Percentiles rank a stretch among this genome's conserved stretches.
Evolutionary conservation across 2,888 invertebrate species (phyloP).

Genomic region (Iselma pallidipennis): DNA sequence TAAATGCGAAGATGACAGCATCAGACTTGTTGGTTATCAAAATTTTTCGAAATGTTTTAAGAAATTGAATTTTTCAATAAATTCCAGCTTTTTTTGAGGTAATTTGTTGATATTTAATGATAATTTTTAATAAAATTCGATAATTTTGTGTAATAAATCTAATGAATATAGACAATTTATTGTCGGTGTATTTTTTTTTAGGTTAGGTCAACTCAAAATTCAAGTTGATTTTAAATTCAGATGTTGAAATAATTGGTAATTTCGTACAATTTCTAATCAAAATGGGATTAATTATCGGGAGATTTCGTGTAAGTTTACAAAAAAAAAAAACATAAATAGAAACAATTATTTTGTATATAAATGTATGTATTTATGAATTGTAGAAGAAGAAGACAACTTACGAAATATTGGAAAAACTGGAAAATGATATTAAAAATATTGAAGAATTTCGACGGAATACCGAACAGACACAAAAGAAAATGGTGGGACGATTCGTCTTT

Average conservation of each 20-base stretch:
- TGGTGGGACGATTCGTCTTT: constrained; percentile 77
- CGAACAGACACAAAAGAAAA: constrained; percentile 78
- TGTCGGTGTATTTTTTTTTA: not conserved
- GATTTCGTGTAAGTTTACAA: constrained; percentile 66
- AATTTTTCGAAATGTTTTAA: not conserved
- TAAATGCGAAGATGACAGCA: constrained; percentile 4
- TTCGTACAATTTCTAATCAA: constrained; percentile 12
- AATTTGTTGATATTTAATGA: not conserved
- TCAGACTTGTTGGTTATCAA: constrained; percentile 6
- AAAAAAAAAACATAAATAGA: not conserved
- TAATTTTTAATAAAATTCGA: too few species aligned
- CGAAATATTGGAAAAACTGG: constrained; percentile 70
- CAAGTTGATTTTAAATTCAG: not conserved
- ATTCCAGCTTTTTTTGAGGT: not conserved
- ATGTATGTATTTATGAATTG: constrained; percentile 2
- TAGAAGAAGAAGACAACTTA: constrained; percentile 63
- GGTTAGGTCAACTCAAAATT: not conserved
- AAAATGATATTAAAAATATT: constrained; percentile 78
- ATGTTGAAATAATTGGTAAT: not conserved
- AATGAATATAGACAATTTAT: not conserved
- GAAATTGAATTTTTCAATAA: not conserved
- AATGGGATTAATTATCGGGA: constrained; percentile 70
- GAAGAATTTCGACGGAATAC: constrained; percentile 80
- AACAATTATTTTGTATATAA: too few species aligned
- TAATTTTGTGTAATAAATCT: too few species aligned